Conservation (phyloP, 1,140 invertebrate species). For the Drosophila trapezifrons region DNA sequence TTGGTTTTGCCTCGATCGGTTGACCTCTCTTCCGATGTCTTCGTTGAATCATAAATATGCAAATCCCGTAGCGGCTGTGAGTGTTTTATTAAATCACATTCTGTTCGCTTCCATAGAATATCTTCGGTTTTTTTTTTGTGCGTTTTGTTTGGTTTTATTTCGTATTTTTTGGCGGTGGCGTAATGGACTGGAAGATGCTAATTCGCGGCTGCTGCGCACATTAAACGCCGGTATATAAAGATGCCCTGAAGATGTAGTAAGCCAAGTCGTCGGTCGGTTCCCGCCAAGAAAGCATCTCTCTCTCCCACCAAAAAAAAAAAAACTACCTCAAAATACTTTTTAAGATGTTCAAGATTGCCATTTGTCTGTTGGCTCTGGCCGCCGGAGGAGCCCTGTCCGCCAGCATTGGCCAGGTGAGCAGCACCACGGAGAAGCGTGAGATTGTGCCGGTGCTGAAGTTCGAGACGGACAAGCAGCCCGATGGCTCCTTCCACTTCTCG, state of each 20-base stretch:
- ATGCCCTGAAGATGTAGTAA: conserved; percentile 36
- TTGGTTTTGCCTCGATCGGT: neutral
- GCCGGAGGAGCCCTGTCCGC: conserved; percentile 31
- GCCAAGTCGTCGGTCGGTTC: conserved; percentile 50
- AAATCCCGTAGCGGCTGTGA: conserved; percentile 59
- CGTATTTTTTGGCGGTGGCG: conserved; percentile 45
- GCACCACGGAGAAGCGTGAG: conserved; percentile 53
- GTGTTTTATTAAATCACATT: conserved; percentile 69
- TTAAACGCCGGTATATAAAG: conserved; percentile 65
- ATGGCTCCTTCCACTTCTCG: conserved; percentile 70
- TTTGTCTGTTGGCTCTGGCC: conserved; percentile 58
- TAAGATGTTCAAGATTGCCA: conserved; percentile 63
- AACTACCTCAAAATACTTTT: conserved; percentile 4
- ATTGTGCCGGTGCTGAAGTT: conserved; percentile 60
- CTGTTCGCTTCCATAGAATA: conserved; percentile 69
- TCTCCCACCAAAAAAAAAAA: neutral
- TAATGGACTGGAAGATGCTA: conserved; percentile 69
- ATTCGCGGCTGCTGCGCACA: conserved; percentile 55
- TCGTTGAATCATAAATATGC: conserved; percentile 65
- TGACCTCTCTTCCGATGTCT: conserved; percentile 34
- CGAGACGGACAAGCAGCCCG: conserved; percentile 53
- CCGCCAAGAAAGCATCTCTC: conserved; percentile 40
- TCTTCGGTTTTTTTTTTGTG: conserved; percentile 43
- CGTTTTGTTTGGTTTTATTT: conserved; percentile 31
- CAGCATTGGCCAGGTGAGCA: conserved; percentile 37